phyloP scores from a whole-genome alignment of 2,797 vertebrate genomes.

The Lithobates pipiens region DNA sequence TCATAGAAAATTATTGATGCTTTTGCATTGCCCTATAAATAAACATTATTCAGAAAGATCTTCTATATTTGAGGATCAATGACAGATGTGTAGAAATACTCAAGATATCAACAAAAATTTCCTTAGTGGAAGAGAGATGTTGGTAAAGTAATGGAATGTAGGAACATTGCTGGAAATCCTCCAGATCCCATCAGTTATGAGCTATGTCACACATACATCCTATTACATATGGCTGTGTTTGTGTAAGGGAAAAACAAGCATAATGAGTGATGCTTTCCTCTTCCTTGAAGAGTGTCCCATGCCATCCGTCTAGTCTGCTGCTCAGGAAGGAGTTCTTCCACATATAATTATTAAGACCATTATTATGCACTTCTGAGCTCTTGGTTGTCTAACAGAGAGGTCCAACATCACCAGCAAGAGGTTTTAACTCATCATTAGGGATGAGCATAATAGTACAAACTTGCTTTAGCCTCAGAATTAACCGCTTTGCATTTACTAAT shows the following conservation, averaged over 20 bases:
- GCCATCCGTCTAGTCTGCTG: not conserved
- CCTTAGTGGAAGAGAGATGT: conserved; percentile 18
- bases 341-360: too few relatives aligned
- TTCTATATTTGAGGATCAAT: too few relatives aligned
- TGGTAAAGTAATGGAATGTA: conserved; percentile 17
- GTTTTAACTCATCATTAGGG: too few relatives aligned
- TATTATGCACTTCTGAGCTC: too few relatives aligned
- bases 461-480: too few relatives aligned
- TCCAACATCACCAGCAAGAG: too few relatives aligned
- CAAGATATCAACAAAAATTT: conserved; percentile 15
- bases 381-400: too few relatives aligned
- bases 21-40: too few relatives aligned
- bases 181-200: conserved; percentile 27
- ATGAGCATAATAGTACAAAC: too few relatives aligned
- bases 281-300: conserved; percentile 37
- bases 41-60: too few relatives aligned
- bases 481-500: too few relatives aligned
- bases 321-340: conserved; percentile 19
- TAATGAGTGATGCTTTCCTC: conserved; percentile 55
- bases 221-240: conserved; percentile 43
- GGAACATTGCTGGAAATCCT: conserved; percentile 9
- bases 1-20: too few relatives aligned
- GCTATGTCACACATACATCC: conserved; percentile 17
- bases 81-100: not conserved
- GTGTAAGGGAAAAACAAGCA: conserved; percentile 42